Evolutionary conservation across 2,888 invertebrate genomes (phyloP).

Genomic region (Aromia moschata): DNA sequence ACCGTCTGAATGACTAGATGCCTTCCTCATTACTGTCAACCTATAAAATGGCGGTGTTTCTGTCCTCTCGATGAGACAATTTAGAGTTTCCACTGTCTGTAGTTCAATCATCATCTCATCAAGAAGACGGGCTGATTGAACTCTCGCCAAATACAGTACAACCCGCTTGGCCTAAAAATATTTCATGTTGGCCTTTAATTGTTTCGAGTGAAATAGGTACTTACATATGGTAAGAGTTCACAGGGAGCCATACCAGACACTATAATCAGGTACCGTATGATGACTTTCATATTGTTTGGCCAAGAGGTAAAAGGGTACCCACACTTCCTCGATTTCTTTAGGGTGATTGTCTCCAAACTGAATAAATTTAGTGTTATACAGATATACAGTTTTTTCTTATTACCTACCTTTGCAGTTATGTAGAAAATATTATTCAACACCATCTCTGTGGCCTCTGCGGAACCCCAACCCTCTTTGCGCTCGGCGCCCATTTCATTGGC

Average conservation of each 20-base stretch:
- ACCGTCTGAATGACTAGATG: conserved; percentile 83
- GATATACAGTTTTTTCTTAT: conserved; percentile 3
- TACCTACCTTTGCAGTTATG: conserved; percentile 89
- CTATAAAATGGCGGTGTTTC: conserved; percentile 99
- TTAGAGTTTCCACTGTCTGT: conserved; percentile 95
- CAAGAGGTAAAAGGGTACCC: conserved; percentile 97
- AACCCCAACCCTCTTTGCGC: conserved; percentile 95
- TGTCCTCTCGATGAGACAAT: conserved; percentile 94
- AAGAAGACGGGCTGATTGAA: conserved; percentile 89
- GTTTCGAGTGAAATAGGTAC: too few species aligned
- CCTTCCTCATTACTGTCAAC: conserved; percentile 89
- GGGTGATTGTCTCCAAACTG: conserved; percentile 96
- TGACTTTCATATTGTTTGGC: conserved; percentile 97
- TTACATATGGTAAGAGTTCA: conserved; percentile 90
- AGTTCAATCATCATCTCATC: conserved; percentile 98
- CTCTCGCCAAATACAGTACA: conserved; percentile 89
- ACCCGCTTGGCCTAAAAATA: conserved; percentile 93
- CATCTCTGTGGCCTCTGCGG: conserved; percentile 99
- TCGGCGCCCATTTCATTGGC: conserved; percentile 66
- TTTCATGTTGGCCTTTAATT: too few species aligned
- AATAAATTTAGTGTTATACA: conserved; percentile 30
- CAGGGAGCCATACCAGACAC: conserved; percentile 97
- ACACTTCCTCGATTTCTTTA: conserved; percentile 93
- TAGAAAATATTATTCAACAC: conserved; percentile 98
- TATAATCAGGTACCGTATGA: conserved; percentile 94